These are phyloP conservation scores for Typhlichthys subterraneus DNA, from an alignment of 2,797 vertebrate genomes.

Conservation along the genomic window DNA sequence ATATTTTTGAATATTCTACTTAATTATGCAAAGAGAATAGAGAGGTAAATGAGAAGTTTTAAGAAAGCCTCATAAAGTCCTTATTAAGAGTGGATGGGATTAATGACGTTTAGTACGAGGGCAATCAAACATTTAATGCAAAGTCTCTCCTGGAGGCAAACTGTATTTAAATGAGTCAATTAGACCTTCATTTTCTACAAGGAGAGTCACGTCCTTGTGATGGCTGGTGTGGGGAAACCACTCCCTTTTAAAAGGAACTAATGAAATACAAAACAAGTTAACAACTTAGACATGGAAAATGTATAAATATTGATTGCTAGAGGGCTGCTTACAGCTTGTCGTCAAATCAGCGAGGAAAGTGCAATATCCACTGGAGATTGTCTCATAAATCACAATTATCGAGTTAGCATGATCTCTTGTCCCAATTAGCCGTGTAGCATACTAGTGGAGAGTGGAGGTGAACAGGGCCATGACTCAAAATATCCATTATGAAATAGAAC, in stretches of 20 bases:
- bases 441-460: slow-evolving; percentile 61
- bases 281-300: slow-evolving; percentile 71
- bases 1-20: slow-evolving; percentile 99
- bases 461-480: slow-evolving; percentile 20
- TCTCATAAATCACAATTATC: slow-evolving; percentile 91
- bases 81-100: slow-evolving; percentile 98
- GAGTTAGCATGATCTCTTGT: slow-evolving; percentile 82
- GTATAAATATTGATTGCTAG: slow-evolving; percentile 71
- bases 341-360: slow-evolving; percentile 73
- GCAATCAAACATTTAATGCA: slow-evolving; percentile 99
- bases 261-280: slow-evolving; percentile 89
- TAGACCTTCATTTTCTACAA: slow-evolving; percentile 97
- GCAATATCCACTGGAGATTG: slow-evolving; percentile 75
- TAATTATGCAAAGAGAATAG: slow-evolving; percentile 95
- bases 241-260: slow-evolving; percentile 79
- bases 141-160: slow-evolving; percentile 96
- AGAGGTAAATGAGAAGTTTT: slow-evolving; percentile 87
- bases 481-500: slow-evolving; percentile 37
- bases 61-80: slow-evolving; percentile 99
- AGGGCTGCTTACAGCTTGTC: slow-evolving; percentile 68
- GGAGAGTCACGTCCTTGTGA: slow-evolving; percentile 73
- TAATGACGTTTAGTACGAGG: slow-evolving; percentile 99
- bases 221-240: slow-evolving; percentile 70
- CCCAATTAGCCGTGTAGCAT: slow-evolving; percentile 85
- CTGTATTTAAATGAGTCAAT: slow-evolving; percentile 99